Conservation (phyloP, 2,888 invertebrate species). For the Spisula subtruncata region DNA sequence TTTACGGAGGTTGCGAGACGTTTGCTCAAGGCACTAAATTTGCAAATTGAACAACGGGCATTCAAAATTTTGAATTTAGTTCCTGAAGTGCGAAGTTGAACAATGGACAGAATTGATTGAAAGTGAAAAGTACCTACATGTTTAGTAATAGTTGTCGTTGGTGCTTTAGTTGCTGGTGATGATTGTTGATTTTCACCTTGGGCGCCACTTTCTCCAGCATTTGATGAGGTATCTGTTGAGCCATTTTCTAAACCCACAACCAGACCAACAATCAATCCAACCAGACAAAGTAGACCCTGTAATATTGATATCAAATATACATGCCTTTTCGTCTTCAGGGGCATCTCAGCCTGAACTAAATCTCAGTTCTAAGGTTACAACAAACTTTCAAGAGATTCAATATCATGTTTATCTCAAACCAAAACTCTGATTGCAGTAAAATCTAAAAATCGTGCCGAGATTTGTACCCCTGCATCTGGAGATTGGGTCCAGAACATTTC, state of each 20-base stretch:
- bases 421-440: no score
- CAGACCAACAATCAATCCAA: constrained; percentile 47
- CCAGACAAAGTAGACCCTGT: constrained; percentile 19
- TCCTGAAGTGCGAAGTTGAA: no score
- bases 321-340: background rate
- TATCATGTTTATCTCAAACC: no score
- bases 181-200: background rate
- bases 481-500: no score
- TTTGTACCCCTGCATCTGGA: no score
- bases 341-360: background rate
- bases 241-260: constrained; percentile 48
- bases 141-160: background rate
- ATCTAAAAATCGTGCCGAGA: no score
- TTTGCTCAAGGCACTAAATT: no score
- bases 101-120: background rate
- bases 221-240: background rate
- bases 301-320: constrained; percentile 15
- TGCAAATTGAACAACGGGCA: no score
- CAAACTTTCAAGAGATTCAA: no score
- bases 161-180: background rate
- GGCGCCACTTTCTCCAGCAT: background rate
- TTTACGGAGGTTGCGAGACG: no score
- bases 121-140: background rate
- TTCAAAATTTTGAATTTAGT: no score
- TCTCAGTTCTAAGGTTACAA: no score